Percentiles rank a stretch among this genome's conserved stretches.
phyloP scores from a whole-genome alignment of 2,888 invertebrate species.

The Chalcosyrphus nemorum region DNA sequence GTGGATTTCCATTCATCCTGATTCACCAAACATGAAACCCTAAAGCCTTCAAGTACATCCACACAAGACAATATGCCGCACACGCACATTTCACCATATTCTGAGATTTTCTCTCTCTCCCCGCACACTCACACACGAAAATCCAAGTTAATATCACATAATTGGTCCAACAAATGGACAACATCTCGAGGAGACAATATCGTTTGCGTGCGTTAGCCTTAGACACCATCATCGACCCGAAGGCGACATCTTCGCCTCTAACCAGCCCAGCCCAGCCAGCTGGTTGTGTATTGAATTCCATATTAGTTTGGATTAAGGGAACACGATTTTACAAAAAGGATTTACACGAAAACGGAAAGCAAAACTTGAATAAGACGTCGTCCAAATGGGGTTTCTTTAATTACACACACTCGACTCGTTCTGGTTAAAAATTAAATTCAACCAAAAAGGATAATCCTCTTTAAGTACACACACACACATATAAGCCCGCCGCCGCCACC shows the following conservation, averaged over 20 bases:
- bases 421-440: conserved; percentile 44
- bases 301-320: conserved; percentile 22
- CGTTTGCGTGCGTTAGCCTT: background rate
- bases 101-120: background rate
- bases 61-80: background rate
- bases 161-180: conserved; percentile 55
- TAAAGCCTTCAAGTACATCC: background rate
- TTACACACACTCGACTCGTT: background rate
- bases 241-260: background rate
- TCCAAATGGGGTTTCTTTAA: conserved; percentile 12
- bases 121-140: too few relatives aligned
- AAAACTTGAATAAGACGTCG: background rate
- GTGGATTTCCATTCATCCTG: background rate
- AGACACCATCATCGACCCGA: background rate
- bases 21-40: background rate
- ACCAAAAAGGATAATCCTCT: conserved; percentile 36
- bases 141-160: conserved; percentile 48
- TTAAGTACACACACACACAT: conserved; percentile 1
- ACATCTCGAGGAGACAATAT: conserved; percentile 35
- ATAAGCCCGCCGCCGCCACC: background rate
- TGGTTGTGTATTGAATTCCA: conserved; percentile 44
- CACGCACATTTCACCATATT: background rate
- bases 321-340: conserved; percentile 34
- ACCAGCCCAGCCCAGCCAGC: too few relatives aligned
- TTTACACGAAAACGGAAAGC: conserved; percentile 9